phyloP scores from a whole-genome alignment of 1,140 invertebrate species.

The Temnothorax curvispinosus region DNA sequence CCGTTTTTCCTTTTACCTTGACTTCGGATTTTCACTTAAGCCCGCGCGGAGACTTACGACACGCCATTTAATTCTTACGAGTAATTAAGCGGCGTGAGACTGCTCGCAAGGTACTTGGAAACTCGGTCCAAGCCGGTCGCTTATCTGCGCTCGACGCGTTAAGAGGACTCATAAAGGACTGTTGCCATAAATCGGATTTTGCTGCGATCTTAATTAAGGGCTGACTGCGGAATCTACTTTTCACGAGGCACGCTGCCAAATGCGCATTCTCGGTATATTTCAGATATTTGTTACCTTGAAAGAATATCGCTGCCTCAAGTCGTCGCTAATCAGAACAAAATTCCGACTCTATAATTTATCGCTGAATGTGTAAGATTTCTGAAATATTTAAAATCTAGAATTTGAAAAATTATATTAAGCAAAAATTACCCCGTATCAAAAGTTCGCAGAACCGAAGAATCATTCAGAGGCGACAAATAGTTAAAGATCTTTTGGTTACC shows the following conservation, averaged over 20 bases:
- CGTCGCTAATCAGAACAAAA: neutral
- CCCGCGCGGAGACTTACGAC: neutral
- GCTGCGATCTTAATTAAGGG: slow-evolving; percentile 66
- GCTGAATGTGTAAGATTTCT: neutral
- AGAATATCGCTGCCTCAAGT: neutral
- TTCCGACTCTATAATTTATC: neutral
- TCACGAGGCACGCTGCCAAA: neutral
- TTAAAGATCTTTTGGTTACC: neutral
- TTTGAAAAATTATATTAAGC: neutral
- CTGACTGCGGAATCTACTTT: slow-evolving; percentile 48
- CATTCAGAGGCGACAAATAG: neutral
- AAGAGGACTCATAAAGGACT: slow-evolving; percentile 50
- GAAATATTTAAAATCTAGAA: neutral
- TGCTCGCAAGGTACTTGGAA: slow-evolving; percentile 65
- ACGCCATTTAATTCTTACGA: slow-evolving; percentile 41
- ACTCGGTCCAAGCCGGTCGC: slow-evolving; percentile 44
- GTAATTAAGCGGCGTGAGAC: slow-evolving; percentile 69
- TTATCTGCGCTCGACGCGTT: slow-evolving; percentile 67
- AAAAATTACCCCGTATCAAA: neutral
- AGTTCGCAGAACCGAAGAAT: neutral
- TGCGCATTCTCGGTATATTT: neutral
- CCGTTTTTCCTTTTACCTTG: neutral
- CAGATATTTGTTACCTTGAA: neutral
- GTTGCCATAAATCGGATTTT: slow-evolving; percentile 60
- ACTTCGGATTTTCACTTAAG: slow-evolving; percentile 31